These are phyloP conservation scores for Heliconius sara DNA, from an alignment of 2,888 invertebrate species.

Conservation along the genomic window DNA sequence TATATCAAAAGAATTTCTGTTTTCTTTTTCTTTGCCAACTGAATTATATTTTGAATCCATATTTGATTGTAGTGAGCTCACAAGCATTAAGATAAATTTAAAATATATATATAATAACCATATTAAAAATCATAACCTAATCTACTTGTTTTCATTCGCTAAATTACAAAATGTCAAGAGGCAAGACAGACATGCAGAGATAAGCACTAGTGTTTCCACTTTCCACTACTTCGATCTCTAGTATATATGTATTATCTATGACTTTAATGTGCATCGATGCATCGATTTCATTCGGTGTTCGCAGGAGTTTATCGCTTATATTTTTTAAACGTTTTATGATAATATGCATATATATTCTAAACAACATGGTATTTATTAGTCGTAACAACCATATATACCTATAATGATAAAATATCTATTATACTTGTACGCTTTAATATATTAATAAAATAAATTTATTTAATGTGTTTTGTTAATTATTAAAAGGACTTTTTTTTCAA, in stretches of 20 bases:
- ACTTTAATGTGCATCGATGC: neutral
- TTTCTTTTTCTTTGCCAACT: conserved; percentile 57
- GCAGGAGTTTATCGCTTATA: neutral
- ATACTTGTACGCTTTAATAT: too few species aligned
- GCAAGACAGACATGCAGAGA: too few species aligned
- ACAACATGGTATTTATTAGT: too few species aligned
- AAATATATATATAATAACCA: neutral
- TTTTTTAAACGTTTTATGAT: neutral
- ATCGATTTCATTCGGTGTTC: neutral
- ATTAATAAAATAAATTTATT: too few species aligned
- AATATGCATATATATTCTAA: too few species aligned
- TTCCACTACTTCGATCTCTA: too few species aligned
- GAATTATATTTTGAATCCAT: conserved; percentile 79
- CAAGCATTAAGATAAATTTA: neutral
- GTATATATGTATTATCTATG: too few species aligned
- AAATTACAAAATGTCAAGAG: neutral
- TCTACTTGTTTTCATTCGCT: conserved; percentile 9
- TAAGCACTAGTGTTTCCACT: too few species aligned
- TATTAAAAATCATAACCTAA: conserved; percentile 16
- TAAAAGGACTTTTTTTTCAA: too few species aligned
- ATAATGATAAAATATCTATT: too few species aligned
- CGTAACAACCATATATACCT: too few species aligned
- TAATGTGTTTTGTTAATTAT: too few species aligned
- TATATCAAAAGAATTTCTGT: conserved; percentile 55
- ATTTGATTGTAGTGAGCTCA: conserved; percentile 29